Evolutionary conservation across 2,797 vertebrate species (phyloP).

Genomic region (Bovichtus variegatus): DNA sequence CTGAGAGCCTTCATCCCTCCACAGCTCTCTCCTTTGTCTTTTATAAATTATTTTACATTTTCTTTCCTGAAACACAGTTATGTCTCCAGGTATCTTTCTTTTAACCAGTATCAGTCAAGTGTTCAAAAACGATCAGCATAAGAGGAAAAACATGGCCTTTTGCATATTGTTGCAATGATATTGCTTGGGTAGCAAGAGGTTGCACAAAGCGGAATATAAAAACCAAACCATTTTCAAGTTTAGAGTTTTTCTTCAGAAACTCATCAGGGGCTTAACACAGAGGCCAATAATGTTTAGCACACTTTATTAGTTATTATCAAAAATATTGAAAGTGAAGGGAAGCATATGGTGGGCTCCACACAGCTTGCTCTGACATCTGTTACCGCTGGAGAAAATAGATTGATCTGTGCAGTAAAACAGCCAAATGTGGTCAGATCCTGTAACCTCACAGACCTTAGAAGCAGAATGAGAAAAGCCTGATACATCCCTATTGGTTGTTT

Average conservation of each 20-base stretch:
- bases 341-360: slow-evolving; percentile 9
- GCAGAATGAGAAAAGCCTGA: neutral
- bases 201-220: neutral
- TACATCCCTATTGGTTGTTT: neutral
- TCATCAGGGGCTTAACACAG: neutral
- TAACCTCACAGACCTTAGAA: neutral
- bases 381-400: slow-evolving; percentile 2
- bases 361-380: slow-evolving; percentile 35
- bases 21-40: neutral
- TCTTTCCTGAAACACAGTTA: neutral
- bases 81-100: neutral
- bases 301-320: slow-evolving; percentile 1
- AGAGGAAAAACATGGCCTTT: neutral
- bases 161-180: neutral
- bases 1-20: slow-evolving; percentile 5
- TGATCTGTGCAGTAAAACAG: slow-evolving; percentile 2
- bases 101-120: neutral
- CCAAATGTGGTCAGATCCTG: neutral
- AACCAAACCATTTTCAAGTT: too few relatives aligned
- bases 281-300: neutral
- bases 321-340: slow-evolving; percentile 16
- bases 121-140: slow-evolving; percentile 12
- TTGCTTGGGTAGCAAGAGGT: neutral
- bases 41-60: neutral
- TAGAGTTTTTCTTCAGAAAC: neutral